Base-by-base conservation (phyloP, 2,113 vertebrate genomes). In the Platysteira castanea region DNA sequence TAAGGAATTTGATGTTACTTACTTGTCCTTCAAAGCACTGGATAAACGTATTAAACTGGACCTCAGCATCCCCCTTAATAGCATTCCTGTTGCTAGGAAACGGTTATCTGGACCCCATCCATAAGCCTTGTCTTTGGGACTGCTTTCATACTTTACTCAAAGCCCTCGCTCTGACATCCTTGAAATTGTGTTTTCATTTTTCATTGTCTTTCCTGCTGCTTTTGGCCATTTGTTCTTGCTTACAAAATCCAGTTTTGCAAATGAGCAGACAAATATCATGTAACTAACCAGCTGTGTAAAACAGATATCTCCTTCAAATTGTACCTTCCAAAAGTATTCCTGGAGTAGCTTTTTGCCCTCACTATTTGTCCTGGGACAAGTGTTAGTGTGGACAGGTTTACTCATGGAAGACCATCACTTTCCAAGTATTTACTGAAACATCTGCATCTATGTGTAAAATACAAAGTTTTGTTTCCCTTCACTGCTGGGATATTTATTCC, bases 51-150 rank as follows among this genome's bases (percentile, higher is more conserved):
- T 96, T 96, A 95, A 96, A 96, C 97, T 90, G 96, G 97, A 97
- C 97, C 95, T 96, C 92, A 52, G 75, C 63, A 57, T 94, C 68
- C 67, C 95, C 96, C 84, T 89, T 95, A 93, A 96, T 95, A 93
- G 95, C 95, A 97, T 96, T 90, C 88, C 93, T 97, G 98, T 98
- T 98, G 98, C 98, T 98, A 98, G 97, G 98, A 97, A 97, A 98
- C 98, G 26, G 93, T 91, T 96, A 90, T 93, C 83, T 88, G 94
- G 92, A 97, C 95, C 97, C 96, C 61, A 65, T 89, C 97, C 59
- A 61, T 87, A 97, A 97, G 94, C 96, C 89, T 87, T 96, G 89
- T 97, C 92, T 97, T 95, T 79, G 42, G 90, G 84, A 78, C 81
- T 91, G 95, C 81, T 90, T 95, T 75, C 87, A 91, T 91, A 95